A percentile compares a stretch with the other conserved stretches of the same genome.
Evolutionary conservation across 2,888 invertebrate genomes (phyloP).

Genomic region (Aricia artaxerxes): DNA sequence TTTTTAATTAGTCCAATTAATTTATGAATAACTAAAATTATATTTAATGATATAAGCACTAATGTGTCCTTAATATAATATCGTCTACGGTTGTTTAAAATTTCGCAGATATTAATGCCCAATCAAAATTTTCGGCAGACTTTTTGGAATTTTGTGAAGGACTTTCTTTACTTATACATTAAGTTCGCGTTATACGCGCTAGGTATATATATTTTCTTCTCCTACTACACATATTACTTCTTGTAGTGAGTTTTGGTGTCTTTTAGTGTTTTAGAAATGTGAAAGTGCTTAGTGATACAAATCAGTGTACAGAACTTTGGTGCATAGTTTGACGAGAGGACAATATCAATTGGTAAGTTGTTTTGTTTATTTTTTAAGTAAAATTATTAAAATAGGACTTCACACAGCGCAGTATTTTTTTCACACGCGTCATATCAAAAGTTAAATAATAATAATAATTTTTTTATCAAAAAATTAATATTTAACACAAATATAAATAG

Average conservation of each 20-base stretch:
- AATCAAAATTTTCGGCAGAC: conserved; percentile 41
- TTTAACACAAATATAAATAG: too few species aligned
- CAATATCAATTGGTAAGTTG: conserved; percentile 39
- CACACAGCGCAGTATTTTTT: too few species aligned
- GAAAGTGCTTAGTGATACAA: conserved; percentile 46
- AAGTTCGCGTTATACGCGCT: conserved; percentile 69
- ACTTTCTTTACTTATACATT: conserved; percentile 63
- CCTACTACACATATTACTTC: conserved; percentile 70
- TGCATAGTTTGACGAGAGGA: conserved; percentile 34
- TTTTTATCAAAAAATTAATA: too few species aligned
- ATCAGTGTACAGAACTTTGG: conserved; percentile 36
- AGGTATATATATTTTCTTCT: conserved; percentile 63
- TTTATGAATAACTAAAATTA: not conserved
- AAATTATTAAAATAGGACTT: too few species aligned
- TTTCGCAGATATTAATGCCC: conserved; percentile 39
- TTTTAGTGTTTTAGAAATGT: conserved; percentile 53
- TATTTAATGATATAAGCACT: not conserved
- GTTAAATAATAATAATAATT: too few species aligned
- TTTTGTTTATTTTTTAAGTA: conserved; percentile 10
- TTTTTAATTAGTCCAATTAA: not conserved
- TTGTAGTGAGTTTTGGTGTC: conserved; percentile 46
- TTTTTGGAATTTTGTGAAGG: conserved; percentile 55
- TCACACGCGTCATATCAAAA: too few species aligned
- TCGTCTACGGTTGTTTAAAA: conserved; percentile 25
- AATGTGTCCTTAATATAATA: not conserved